These are phyloP conservation scores for Drosophila suzukii DNA, from an alignment of 1,140 invertebrate species.

Conservation along the genomic window DNA sequence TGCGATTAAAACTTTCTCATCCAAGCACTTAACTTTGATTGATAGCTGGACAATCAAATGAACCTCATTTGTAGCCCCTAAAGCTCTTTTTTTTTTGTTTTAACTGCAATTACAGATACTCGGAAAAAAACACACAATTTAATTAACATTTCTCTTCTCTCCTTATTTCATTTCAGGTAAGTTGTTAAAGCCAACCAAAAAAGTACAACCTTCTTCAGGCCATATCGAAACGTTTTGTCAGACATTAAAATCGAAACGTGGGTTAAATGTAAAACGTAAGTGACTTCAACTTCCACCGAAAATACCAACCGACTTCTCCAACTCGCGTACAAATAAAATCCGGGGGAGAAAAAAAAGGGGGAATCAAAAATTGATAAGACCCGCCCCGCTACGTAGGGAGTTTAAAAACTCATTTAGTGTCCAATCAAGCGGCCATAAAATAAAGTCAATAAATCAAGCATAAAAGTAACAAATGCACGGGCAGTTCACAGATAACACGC, in stretches of 20 bases:
- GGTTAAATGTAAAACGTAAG: constrained; percentile 73
- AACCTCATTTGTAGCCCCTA: constrained; percentile 29
- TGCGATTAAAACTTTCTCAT: constrained; percentile 31
- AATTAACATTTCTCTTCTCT: constrained; percentile 66
- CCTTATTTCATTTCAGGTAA: constrained; percentile 69
- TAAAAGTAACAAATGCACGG: constrained; percentile 81
- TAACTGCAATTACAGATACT: constrained; percentile 44
- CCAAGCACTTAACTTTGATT: constrained; percentile 44
- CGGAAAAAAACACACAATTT: constrained; percentile 60
- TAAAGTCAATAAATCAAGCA: constrained; percentile 82
- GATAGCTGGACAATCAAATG: constrained; percentile 29
- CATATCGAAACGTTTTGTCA: constrained; percentile 79
- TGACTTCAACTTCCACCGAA: constrained; percentile 62
- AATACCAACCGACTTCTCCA: constrained; percentile 26
- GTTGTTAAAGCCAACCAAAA: constrained; percentile 35
- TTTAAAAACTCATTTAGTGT: constrained; percentile 83
- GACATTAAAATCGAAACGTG: constrained; percentile 63
- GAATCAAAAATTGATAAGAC: constrained; percentile 70
- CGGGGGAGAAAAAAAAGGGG: constrained; percentile 8
- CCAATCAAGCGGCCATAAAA: constrained; percentile 82
- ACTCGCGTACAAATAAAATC: constrained; percentile 15
- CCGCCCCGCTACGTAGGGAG: constrained; percentile 75
- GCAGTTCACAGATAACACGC: constrained; percentile 72
- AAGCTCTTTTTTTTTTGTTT: constrained; percentile 35
- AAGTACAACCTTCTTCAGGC: constrained; percentile 45